Percentiles rank a stretch among this genome's conserved stretches.
These are phyloP conservation scores for Brienomyrus longianalis DNA, from an alignment of 2,113 vertebrate genomes.

Conservation along the genomic window DNA sequence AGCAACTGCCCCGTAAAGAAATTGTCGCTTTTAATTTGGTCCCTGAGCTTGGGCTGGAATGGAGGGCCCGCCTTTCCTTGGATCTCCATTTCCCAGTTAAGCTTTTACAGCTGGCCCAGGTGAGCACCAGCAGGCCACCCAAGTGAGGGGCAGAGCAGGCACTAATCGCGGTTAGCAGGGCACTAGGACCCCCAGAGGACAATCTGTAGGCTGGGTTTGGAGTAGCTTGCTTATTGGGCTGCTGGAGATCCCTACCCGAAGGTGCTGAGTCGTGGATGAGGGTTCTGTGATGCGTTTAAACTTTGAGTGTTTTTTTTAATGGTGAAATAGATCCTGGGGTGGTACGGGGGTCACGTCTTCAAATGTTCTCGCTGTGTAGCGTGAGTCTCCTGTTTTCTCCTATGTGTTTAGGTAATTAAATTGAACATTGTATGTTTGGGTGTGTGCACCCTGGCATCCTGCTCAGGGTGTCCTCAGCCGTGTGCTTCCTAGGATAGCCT, in stretches of 20 bases:
- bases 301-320: no score
- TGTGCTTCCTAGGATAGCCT: background rate
- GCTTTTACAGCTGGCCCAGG: conserved; percentile 26
- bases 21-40: conserved; percentile 16
- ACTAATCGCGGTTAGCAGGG: background rate
- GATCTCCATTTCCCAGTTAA: conserved; percentile 39
- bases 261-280: background rate
- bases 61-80: conserved; percentile 32
- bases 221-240: background rate
- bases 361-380: no score
- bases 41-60: background rate
- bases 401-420: background rate
- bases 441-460: background rate
- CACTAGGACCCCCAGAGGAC: background rate
- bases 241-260: background rate
- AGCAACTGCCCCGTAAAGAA: background rate
- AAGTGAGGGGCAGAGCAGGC: background rate
- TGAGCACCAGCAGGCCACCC: conserved; percentile 18
- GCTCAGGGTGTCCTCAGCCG: background rate
- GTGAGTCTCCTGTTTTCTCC: no score
- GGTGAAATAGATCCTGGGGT: no score
- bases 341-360: background rate
- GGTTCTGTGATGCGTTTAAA: background rate
- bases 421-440: background rate
- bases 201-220: background rate